These are phyloP conservation scores for Gallinago jamesoni DNA, from an alignment of 2,113 vertebrate species.

Conservation along the genomic window DNA sequence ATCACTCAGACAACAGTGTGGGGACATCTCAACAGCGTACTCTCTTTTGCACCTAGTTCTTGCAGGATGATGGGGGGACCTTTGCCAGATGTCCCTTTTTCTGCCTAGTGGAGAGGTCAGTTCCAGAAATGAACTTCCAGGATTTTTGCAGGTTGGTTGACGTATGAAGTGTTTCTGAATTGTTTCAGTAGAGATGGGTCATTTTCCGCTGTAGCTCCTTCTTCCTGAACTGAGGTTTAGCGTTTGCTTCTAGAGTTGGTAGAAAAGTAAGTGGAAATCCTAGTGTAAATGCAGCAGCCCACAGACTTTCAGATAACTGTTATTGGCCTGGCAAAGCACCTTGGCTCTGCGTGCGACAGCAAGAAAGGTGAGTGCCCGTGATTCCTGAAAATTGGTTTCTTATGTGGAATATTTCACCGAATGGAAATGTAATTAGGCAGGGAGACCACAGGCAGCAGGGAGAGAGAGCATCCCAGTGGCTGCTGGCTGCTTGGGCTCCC, in stretches of 20 bases:
- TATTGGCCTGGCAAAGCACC: neutral
- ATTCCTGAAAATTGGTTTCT: neutral
- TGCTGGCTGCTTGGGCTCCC: neutral
- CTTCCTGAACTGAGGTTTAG: neutral
- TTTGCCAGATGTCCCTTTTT: neutral
- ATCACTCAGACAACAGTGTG: neutral
- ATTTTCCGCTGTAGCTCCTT: neutral
- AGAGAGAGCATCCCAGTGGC: neutral
- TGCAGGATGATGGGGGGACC: neutral
- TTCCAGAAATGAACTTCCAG: neutral
- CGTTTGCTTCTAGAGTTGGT: neutral
- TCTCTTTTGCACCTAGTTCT: neutral
- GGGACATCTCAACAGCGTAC: neutral
- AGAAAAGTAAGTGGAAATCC: constrained; percentile 16
- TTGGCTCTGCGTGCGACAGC: neutral
- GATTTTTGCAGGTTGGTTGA: neutral
- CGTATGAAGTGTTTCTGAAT: neutral
- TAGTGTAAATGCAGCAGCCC: neutral
- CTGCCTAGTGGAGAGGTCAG: neutral
- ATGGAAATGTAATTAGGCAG: neutral
- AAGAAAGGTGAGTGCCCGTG: neutral
- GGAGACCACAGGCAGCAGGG: neutral
- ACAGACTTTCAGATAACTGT: neutral
- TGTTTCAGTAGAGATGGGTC: neutral
- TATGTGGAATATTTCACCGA: neutral